Evolutionary conservation across 92 coral and sea anemone genomes (phyloP), one percentile per base, ranked within the genome.

Genomic region (Muricea muricata): DNA sequence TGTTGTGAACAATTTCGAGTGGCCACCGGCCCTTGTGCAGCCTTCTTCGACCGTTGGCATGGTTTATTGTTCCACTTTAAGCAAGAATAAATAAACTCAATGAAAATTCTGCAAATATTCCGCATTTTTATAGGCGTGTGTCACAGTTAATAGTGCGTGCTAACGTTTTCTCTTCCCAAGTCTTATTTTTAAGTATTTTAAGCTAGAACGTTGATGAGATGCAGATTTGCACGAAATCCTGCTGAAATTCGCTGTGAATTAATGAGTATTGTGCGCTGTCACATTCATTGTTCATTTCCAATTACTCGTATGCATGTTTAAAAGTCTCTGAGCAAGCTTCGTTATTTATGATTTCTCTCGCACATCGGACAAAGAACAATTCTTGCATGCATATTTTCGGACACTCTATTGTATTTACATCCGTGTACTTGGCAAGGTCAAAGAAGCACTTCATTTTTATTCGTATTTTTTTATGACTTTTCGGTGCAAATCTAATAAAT

Each of bases 381-480:
- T n/a, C n/a, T n/a, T n/a, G n/a, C n/a, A n/a, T n/a, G n/a, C n/a
- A n/a, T n/a, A n/a, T n/a, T n/a, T 65, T 65, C 37, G 17, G 6
- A 65, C 29, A 65, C 17, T 52, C 3, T 48, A 31, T 24, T 32
- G 41, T 5, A 66, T 39, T 29, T 31, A 30, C 73, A 30, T 48
- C 1, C 20, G 18, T 48, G 50, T 45, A 20, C 41, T 31, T 35
- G n/a, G n/a, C 20, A 46, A 30, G 54, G 24, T 75, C 35, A 20
- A 24, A 3, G 39, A 30, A 32, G 25, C 25, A 75, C 21, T 3
- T 12, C 29, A 46, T 48, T 42, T 42, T 23, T 48, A 41, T 31
- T 75, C 80, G 50, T 75, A 9, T 75, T 75, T 75, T 75, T 75
- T 75, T 23, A 48, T 75, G 80, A 75, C 8, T 52, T 68, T 31